Percentiles rank a stretch among this genome's conserved stretches.
Evolutionary conservation across 2,113 vertebrate species (phyloP).

Genomic region (Mandrillus leucophaeus): DNA sequence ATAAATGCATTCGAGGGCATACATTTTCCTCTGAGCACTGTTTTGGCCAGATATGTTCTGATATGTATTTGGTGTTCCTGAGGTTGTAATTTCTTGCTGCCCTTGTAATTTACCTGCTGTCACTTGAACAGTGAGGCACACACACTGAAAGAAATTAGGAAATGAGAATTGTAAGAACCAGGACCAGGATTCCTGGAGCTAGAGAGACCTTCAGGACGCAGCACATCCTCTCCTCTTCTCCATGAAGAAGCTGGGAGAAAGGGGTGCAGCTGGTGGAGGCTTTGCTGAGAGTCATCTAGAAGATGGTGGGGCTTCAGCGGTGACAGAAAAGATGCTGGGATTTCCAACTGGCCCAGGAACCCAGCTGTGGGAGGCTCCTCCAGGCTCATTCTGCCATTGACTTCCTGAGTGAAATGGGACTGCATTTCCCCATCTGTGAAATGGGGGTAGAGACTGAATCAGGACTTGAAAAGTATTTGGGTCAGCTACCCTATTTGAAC

Average conservation of each 20-base stretch:
- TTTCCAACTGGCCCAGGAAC: not conserved
- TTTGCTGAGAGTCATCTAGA: not conserved
- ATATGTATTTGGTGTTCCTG: not conserved
- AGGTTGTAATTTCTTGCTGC: not conserved
- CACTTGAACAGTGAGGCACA: not conserved
- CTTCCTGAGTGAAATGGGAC: not conserved
- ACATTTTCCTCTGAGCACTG: not conserved
- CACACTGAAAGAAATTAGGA: not conserved
- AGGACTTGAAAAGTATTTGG: not conserved
- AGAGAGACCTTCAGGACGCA: not conserved
- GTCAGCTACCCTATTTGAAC: not conserved
- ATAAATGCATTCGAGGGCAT: not conserved
- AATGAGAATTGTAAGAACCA: not conserved
- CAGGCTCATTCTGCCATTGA: not conserved
- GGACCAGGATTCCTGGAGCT: not conserved
- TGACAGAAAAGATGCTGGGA: not conserved
- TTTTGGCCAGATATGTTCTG: not conserved
- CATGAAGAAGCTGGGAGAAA: not conserved
- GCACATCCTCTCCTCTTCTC: not conserved
- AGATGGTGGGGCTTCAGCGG: not conserved
- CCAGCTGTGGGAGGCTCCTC: not conserved
- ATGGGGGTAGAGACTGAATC: not conserved
- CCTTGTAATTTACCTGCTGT: not conserved
- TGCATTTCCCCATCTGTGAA: not conserved
- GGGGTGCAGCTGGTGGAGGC: not conserved